These are phyloP conservation scores for Drosophila repletoides DNA, from an alignment of 1,140 invertebrate species.

Conservation along the genomic window DNA sequence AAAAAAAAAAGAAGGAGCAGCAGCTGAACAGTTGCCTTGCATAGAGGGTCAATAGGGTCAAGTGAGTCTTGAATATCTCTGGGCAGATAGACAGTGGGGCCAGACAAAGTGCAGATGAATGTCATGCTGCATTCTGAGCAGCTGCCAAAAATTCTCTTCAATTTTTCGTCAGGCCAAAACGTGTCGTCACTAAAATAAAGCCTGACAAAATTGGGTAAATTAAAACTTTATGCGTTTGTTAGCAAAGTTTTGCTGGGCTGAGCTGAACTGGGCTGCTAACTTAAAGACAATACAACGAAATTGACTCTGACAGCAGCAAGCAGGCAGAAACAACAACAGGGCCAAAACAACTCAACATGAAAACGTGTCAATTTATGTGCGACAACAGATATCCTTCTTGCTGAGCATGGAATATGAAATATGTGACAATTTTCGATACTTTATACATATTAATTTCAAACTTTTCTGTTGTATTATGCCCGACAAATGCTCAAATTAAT, in stretches of 20 bases:
- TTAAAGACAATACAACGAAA: slow-evolving; percentile 23
- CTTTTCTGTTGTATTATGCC: slow-evolving; percentile 11
- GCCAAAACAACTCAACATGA: slow-evolving; percentile 36
- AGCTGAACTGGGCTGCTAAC: background rate
- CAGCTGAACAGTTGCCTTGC: background rate
- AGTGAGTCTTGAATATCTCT: background rate
- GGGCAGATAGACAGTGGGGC: background rate
- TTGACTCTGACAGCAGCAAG: slow-evolving; percentile 9
- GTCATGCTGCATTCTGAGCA: slow-evolving; percentile 1
- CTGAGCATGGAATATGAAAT: slow-evolving; percentile 2
- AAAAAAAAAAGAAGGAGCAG: background rate
- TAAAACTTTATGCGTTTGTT: slow-evolving; percentile 64
- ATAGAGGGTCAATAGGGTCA: no score
- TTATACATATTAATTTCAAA: slow-evolving; percentile 5
- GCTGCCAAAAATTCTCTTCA: slow-evolving; percentile 40
- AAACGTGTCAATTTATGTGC: slow-evolving; percentile 68
- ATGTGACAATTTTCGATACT: slow-evolving; percentile 18
- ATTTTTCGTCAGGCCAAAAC: slow-evolving; percentile 44
- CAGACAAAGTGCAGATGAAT: background rate
- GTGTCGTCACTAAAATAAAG: slow-evolving; percentile 2
- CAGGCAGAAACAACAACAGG: slow-evolving; percentile 9
- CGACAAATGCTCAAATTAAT: slow-evolving; percentile 11
- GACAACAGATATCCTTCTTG: slow-evolving; percentile 19
- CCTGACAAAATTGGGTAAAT: slow-evolving; percentile 8
- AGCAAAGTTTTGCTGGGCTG: slow-evolving; percentile 30